phyloP scores from a whole-genome alignment of 2,888 invertebrate species.

The Thecophora atra region DNA sequence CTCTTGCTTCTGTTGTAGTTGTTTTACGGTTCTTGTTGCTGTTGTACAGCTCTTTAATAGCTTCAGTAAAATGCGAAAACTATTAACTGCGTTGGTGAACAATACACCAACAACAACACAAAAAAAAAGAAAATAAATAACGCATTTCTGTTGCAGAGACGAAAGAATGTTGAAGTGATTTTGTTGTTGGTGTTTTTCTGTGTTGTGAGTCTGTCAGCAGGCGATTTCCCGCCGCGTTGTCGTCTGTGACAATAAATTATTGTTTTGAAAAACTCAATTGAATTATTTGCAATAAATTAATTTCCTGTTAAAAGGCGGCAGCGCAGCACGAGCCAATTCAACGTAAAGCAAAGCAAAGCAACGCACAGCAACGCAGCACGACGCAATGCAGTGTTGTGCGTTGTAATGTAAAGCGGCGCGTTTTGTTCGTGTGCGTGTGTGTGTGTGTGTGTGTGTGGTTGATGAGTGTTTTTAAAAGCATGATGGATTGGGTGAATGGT shows the following conservation, averaged over 20 bases:
- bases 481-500: background rate
- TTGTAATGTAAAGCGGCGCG: too few species aligned
- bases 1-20: constrained; percentile 16
- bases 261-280: constrained; percentile 54
- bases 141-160: too few species aligned
- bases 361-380: constrained; percentile 2
- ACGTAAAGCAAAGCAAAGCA: background rate
- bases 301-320: constrained; percentile 49
- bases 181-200: too few species aligned
- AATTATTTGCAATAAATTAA: constrained; percentile 58
- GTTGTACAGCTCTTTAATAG: background rate
- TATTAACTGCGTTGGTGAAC: constrained; percentile 10
- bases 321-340: background rate
- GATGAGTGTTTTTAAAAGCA: background rate
- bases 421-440: background rate
- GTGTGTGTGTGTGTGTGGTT: constrained; percentile 9
- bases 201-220: background rate
- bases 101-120: too few species aligned
- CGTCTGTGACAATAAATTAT: constrained; percentile 48
- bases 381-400: too few species aligned
- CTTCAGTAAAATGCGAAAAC: background rate
- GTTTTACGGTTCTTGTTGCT: too few species aligned
- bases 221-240: background rate
- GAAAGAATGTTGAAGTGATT: too few species aligned
- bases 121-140: too few species aligned